These are phyloP conservation scores for Orius insidiosus DNA, from an alignment of 1,140 invertebrate species.

Conservation along the genomic window DNA sequence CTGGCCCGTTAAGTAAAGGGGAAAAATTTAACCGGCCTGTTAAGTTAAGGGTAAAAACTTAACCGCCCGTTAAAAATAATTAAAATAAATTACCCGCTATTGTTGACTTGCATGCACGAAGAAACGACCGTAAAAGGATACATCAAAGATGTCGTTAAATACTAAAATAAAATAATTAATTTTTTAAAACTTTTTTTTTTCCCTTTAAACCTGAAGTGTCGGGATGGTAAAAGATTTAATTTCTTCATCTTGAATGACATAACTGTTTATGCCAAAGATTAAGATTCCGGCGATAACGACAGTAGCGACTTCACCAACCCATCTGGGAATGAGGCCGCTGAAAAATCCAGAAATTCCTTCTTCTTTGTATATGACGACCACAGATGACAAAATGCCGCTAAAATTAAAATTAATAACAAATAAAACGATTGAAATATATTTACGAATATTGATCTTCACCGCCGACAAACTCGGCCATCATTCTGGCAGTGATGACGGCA, in stretches of 20 bases:
- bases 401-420: constrained; percentile 3
- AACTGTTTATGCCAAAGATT: constrained; percentile 60
- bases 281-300: constrained; percentile 50
- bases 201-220: constrained; percentile 35
- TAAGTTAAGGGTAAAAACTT: too few species aligned
- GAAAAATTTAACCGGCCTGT: too few species aligned
- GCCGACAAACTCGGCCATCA: constrained; percentile 87
- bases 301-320: constrained; percentile 58
- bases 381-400: constrained; percentile 49
- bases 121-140: constrained; percentile 77
- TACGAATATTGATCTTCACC: constrained; percentile 64
- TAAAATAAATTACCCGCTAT: constrained; percentile 37
- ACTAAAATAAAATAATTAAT: constrained; percentile 36
- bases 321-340: constrained; percentile 58
- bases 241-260: constrained; percentile 56
- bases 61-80: too few species aligned
- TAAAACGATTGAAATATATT: constrained; percentile 17
- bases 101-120: constrained; percentile 68
- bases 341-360: constrained; percentile 74
- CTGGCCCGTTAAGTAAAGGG: too few species aligned
- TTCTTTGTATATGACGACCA: constrained; percentile 59
- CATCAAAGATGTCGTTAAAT: constrained; percentile 54
- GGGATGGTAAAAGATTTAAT: constrained; percentile 40
- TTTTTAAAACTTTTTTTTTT: constrained; percentile 1
- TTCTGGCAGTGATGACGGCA: constrained; percentile 66